These are phyloP conservation scores for Arenicola marina DNA, from an alignment of 2,888 invertebrate genomes.

Conservation along the genomic window DNA sequence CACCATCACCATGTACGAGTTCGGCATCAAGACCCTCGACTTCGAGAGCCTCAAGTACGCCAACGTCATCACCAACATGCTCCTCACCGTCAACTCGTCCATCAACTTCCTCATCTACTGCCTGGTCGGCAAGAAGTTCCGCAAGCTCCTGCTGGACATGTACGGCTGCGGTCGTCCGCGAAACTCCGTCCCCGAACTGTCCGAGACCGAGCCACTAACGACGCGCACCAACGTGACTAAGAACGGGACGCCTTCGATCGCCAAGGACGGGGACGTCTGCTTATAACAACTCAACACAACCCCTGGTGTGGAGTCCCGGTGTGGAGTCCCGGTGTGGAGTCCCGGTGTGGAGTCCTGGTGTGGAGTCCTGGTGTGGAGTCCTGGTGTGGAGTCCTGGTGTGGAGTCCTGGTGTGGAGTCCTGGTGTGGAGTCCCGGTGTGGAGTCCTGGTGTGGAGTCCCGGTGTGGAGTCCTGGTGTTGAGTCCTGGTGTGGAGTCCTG, in stretches of 20 bases:
- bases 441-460: no score
- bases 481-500: no score
- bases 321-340: no score
- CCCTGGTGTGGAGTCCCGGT: no score
- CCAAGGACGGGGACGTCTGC: conserved; percentile 15
- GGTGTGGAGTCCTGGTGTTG: no score
- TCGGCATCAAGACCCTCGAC: neutral
- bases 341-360: no score
- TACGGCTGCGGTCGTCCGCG: neutral
- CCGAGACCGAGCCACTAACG: conserved; percentile 24
- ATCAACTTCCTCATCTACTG: conserved; percentile 30
- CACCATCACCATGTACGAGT: conserved; percentile 13
- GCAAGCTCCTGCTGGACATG: conserved; percentile 22
- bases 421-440: no score
- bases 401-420: no score
- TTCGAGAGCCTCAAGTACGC: conserved; percentile 5
- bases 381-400: no score
- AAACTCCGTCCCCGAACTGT: conserved; percentile 14
- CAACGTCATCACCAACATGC: conserved; percentile 22
- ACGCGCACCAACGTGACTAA: conserved; percentile 11
- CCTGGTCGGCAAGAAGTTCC: conserved; percentile 26
- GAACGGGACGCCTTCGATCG: neutral
- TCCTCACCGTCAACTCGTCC: conserved; percentile 27
- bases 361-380: no score
- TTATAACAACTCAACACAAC: neutral